Base-by-base conservation (phyloP, 1,140 invertebrate genomes). In the Colletes gigas region DNA sequence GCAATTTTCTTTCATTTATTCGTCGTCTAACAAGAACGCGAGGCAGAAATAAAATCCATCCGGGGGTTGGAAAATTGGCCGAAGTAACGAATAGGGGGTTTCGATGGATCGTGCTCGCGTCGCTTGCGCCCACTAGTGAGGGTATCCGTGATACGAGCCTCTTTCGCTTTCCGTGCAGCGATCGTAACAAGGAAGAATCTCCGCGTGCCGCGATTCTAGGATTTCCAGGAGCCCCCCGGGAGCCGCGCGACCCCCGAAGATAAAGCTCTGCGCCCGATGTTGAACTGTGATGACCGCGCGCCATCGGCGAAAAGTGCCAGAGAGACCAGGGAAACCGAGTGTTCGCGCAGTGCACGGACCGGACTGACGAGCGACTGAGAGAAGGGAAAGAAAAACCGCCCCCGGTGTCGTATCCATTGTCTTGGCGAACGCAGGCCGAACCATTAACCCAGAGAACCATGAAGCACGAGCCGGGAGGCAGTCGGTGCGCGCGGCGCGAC, bases 211-310 rank as follows among this genome's bases (percentile, higher is more conserved):
- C 54, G 59, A 7, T 81, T 81, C 15, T 63, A 75, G 50, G 65
- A 19, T 59, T 70, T 44, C n/a, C 47, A 62, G 57, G 8, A n/a
- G 44, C 0, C 10, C 17, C 0, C 10, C 17, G 14, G 4, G 19
- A 3, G n/a, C 17, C 3, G 12, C 9, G 1, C 30, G 17, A 9
- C 52, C 41, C 60, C 41, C 67, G 47, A 55, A 30, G 30, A 17
- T 30, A 39, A 14, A 44, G 21, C 44, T 4, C 3, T 15, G 41
- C 15, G 39, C 41, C 21, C 74, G 50, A 77, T 69, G 73, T 72
- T 78, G 79, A 81, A 85, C 84, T 85, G 84, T 85, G 84, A 85
- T 75, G 68, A 82, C 39, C 60, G 73, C 68, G 73, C 15, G 10
- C 14, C 68, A 21, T n/a, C 30, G 30, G 7, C 21, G 50, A 59